These are phyloP conservation scores for Amblyjoppa proteus DNA, from an alignment of 2,888 invertebrate genomes.

Conservation along the genomic window DNA sequence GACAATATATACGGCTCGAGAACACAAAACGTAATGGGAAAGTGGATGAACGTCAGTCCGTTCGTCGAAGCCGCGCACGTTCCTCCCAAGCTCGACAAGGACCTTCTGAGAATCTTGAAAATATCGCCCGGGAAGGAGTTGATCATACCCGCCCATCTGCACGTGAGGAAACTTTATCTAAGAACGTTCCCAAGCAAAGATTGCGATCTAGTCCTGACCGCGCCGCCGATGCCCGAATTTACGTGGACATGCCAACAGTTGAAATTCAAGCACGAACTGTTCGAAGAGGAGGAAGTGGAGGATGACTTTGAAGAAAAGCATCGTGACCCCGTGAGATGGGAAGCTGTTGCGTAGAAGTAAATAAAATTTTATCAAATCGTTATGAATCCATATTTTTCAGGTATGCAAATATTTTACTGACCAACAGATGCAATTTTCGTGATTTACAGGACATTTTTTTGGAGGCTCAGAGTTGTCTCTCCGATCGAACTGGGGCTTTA, in stretches of 20 bases:
- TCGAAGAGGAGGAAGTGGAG: slow-evolving; percentile 6
- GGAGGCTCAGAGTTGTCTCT: too few relatives aligned
- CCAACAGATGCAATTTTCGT: background rate
- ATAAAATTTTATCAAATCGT: slow-evolving; percentile 14
- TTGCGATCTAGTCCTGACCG: slow-evolving; percentile 77
- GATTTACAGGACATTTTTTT: too few relatives aligned
- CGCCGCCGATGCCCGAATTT: slow-evolving; percentile 79
- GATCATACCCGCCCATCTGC: slow-evolving; percentile 82
- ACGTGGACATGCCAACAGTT: slow-evolving; percentile 81
- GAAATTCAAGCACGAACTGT: slow-evolving; percentile 72
- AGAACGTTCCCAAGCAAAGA: slow-evolving; percentile 68
- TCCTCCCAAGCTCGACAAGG: slow-evolving; percentile 71
- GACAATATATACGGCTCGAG: slow-evolving; percentile 82
- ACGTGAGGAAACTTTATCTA: slow-evolving; percentile 78
- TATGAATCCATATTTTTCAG: background rate
- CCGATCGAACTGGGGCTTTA: too few relatives aligned
- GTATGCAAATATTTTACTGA: background rate
- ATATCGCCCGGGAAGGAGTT: slow-evolving; percentile 71
- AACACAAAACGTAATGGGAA: slow-evolving; percentile 79
- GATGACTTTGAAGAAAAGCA: background rate
- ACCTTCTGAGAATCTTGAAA: slow-evolving; percentile 72
- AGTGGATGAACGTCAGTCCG: slow-evolving; percentile 79
- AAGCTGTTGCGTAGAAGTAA: slow-evolving; percentile 41
- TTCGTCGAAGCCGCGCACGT: slow-evolving; percentile 73
- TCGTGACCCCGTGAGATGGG: background rate